Evolutionary conservation across 2,797 vertebrate genomes (phyloP), one percentile per base, ranked within the genome.

Genomic region (Chaunax sp.): DNA sequence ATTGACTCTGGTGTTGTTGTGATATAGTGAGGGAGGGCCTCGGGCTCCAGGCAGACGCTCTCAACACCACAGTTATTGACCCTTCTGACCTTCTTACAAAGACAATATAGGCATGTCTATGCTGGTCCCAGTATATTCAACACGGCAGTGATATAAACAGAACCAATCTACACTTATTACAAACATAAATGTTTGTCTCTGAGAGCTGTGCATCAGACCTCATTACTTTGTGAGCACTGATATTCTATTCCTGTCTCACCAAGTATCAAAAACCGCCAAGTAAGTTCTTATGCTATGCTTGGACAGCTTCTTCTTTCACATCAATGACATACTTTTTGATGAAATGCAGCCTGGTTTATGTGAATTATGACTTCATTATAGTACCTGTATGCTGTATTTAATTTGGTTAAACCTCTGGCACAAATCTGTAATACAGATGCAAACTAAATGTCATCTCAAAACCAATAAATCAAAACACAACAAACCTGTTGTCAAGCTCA

Each of bases 1-100:
- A 94, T 94, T 92, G 94, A 94, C 92, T 87, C 86, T 85, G 89
- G 87, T 89, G 88, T 85, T 92, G 92, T 90, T 92, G 88, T 93
- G 93, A 95, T 93, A 92, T 67, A 83, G 87, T 25, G 72, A 82
- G 84, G 70, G 79, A 81, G 88, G 84, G 86, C 90, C 89, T 73
- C 52, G 60, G 90, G 93, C 93, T 94, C 92, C 90, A 68, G 80
- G 81, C 89, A 89, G 92, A 91, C 89, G 90, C 90, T 80, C 81
- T 55, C 71, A 84, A 85, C 65, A 75, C 90, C 88, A 77, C 90
- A 89, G 77, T 83, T 92, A 93, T 93, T 94, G 93, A 94, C 91
- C 93, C 84, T 82, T 51, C 70, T 88, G 90, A 94, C 93, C 92
- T 93, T 94, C 90, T 75, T 80, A 72, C 82, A 82, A 87, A 81